phyloP scores from a whole-genome alignment of 2,797 vertebrate species.

The Psittacula echo region DNA sequence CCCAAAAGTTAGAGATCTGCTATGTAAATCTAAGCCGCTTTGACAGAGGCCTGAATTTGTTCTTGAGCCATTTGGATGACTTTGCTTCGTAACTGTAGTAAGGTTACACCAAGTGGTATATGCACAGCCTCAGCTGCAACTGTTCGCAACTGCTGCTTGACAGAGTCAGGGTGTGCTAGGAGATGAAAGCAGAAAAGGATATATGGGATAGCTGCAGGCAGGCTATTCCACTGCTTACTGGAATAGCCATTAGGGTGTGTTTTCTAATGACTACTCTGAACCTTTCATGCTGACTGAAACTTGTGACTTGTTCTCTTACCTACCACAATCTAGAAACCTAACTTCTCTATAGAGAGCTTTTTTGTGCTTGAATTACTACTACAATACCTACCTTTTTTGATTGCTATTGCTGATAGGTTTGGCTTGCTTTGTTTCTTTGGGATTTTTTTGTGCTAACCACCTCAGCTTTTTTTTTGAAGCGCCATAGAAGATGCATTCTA shows the following conservation, averaged over 20 bases:
- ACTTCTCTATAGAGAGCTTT: neutral
- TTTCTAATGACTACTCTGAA: neutral
- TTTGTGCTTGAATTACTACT: neutral
- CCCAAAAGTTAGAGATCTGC: neutral
- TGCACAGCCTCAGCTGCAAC: neutral
- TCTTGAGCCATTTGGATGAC: neutral
- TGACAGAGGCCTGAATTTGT: neutral
- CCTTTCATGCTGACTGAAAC: neutral
- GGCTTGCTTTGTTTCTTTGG: neutral
- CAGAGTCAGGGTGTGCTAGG: neutral
- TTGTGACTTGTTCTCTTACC: neutral
- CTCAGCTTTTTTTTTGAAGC: neutral
- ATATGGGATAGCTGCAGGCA: neutral
- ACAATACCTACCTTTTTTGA: neutral
- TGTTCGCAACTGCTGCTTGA: neutral
- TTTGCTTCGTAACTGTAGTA: neutral
- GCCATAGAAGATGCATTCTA: neutral
- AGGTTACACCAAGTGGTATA: rapidly evolving
- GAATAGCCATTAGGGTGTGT: neutral
- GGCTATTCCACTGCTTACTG: neutral
- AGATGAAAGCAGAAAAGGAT: neutral
- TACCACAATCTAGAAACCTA: neutral
- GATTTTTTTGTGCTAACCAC: neutral
- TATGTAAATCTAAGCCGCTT: neutral
- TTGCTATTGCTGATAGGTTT: neutral